Conservation (phyloP, 2,797 vertebrate species). For the Acanthurus leucopareius region DNA sequence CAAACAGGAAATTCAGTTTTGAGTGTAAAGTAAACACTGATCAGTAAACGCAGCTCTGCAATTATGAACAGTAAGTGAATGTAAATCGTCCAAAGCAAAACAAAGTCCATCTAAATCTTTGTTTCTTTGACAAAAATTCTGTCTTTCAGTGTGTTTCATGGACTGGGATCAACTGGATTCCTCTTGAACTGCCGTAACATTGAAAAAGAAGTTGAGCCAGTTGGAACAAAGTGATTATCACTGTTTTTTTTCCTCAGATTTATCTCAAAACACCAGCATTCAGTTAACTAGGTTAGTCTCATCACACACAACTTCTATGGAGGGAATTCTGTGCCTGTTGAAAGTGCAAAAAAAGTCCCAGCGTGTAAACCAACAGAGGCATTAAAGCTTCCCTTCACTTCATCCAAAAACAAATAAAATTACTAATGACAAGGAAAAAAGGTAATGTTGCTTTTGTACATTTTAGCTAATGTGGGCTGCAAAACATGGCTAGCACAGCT, state of each 20-base stretch:
- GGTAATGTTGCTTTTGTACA: not conserved
- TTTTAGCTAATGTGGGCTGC: not conserved
- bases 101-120: not conserved
- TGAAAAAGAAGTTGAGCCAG: not conserved
- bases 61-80: not conserved
- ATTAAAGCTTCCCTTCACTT: not conserved
- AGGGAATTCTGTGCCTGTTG: not conserved
- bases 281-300: not conserved
- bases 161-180: not conserved
- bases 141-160: not conserved
- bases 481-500: not conserved
- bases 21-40: not conserved
- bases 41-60: not conserved
- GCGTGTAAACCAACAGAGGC: not conserved
- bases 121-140: not conserved
- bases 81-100: not conserved
- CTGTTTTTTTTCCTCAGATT: slow-evolving; percentile 1
- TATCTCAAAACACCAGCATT: not conserved
- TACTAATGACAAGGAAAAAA: not conserved
- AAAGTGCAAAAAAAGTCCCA: not conserved
- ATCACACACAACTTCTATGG: not conserved
- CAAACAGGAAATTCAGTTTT: not conserved
- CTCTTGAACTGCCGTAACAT: not conserved
- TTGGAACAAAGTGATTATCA: not conserved
- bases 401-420: not conserved